Base-by-base conservation (phyloP, 1,140 invertebrate species). In the Drosophila bocki region DNA sequence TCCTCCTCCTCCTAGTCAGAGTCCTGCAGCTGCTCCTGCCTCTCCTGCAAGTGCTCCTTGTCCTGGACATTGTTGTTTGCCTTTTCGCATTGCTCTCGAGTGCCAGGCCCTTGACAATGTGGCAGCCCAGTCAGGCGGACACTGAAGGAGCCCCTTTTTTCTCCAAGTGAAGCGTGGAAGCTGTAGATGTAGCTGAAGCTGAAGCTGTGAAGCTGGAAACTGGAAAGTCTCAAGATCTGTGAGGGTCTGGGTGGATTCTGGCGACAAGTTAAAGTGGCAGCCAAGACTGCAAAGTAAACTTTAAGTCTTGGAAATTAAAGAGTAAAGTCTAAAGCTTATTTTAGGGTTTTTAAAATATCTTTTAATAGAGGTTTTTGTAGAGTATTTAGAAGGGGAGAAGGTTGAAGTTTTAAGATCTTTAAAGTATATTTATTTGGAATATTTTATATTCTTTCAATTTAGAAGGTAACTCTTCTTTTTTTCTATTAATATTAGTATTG, bases 31-130 rank as follows among this genome's bases (percentile, higher is more conserved):
- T 11, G 1, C 50, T 47, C 11, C 17, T 51, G 8, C 53, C 47
- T 1, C 22, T 57, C 11, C 63, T 47, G 45, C 26, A 33, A n/a
- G 7, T 50, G 35, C 9, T 56, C 15, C 54, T 75, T 3, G 47
- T 48, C 47, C 70, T 53, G 69, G 63, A 77, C 75, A 77, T 77
- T 77, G 62, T 77, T 77, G 62, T 77, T 77, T 77, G 75, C 74
- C 62, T 60, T 77, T 77, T 72, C 35, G 53, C 68, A n/a, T 57
- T 35, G 50, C 67, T 59, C 42, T 59, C 42, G 19, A 72, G 67
- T 71, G 69, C 53, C 53, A 19, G 39, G 39, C 19, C 22, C 67
- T 72, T 50, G 67, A 72, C 69, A 72, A 72, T 72, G 69, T 72
- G 67, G 67, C 67, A 72, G 69, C 53, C 39, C 67, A 70, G 67